Conservation (phyloP, 2,113 vertebrate genomes). For the Chinchilla lanigera region DNA sequence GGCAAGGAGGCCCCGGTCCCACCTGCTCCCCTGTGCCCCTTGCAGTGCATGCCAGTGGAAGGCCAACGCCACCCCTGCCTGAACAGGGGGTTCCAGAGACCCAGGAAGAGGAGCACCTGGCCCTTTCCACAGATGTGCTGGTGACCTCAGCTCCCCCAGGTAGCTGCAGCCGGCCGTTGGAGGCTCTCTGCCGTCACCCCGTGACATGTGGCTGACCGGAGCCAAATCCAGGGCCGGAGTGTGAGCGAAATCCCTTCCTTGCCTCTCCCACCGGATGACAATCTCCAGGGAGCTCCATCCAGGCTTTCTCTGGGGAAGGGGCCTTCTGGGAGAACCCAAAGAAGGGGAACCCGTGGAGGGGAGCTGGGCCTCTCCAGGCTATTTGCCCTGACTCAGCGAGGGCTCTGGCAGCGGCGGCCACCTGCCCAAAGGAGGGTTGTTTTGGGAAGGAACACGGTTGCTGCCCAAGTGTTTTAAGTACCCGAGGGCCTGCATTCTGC, state of each 20-base stretch:
- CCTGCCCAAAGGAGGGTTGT: conserved; percentile 59
- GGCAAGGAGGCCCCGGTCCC: too few relatives aligned
- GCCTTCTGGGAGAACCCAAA: background rate
- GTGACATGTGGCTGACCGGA: background rate
- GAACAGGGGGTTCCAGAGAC: conserved; percentile 76
- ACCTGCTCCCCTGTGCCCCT: background rate
- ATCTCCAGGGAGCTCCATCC: accelerated
- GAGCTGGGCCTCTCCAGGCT: background rate
- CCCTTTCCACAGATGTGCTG: conserved; percentile 72
- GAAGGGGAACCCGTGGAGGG: background rate
- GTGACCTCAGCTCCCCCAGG: conserved; percentile 82
- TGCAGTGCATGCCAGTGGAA: conserved; percentile 74
- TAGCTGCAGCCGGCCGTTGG: conserved; percentile 70
- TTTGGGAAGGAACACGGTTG: conserved; percentile 77
- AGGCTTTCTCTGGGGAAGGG: background rate
- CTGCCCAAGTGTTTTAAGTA: conserved; percentile 79
- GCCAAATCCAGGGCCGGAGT: background rate
- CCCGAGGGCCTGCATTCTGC: conserved; percentile 66
- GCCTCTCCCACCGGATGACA: background rate
- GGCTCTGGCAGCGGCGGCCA: conserved; percentile 39
- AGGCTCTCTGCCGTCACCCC: background rate
- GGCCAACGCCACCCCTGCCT: conserved; percentile 79
- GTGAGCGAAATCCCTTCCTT: background rate
- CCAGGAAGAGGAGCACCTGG: conserved; percentile 70
- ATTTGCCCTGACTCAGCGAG: conserved; percentile 54